Evolutionary conservation across 2,888 invertebrate genomes (phyloP).

Genomic region (Ectropis crepuscularia): DNA sequence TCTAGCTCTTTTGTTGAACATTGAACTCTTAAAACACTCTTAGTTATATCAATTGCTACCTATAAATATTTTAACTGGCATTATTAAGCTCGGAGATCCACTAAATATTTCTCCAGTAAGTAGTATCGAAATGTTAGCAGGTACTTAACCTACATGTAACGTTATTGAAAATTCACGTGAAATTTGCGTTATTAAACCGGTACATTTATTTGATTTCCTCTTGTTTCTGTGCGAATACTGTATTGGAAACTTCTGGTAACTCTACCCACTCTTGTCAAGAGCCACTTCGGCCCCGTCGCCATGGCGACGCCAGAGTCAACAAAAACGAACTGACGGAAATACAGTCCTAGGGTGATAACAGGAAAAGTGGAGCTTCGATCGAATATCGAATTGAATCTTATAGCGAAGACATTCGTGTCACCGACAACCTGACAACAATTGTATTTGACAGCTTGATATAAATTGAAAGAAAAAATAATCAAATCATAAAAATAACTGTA

Average conservation of each 20-base stretch:
- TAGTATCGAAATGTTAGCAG: too few species aligned
- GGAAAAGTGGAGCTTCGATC: slow-evolving; percentile 11
- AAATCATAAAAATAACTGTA: neutral
- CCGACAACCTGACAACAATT: slow-evolving; percentile 2
- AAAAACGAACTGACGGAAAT: slow-evolving; percentile 37
- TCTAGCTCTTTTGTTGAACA: too few species aligned
- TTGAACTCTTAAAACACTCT: too few species aligned
- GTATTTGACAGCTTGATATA: neutral
- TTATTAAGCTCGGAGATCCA: too few species aligned
- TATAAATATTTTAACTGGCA: too few species aligned
- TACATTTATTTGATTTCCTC: neutral
- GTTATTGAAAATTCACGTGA: too few species aligned
- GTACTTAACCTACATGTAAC: too few species aligned
- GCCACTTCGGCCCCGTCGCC: slow-evolving; percentile 40
- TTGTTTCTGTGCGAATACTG: neutral
- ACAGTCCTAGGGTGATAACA: slow-evolving; percentile 22
- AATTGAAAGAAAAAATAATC: neutral
- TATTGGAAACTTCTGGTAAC: slow-evolving; percentile 25
- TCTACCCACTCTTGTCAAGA: slow-evolving; percentile 33
- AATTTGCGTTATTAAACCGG: too few species aligned
- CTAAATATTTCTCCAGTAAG: too few species aligned
- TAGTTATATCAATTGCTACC: too few species aligned
- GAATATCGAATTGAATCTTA: slow-evolving; percentile 1
- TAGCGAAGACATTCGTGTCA: neutral
- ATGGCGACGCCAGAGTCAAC: slow-evolving; percentile 53